Percentiles rank a stretch among this genome's conserved stretches.
Evolutionary conservation across 2,888 invertebrate genomes (phyloP).

Genomic region (Eudemis profundana): DNA sequence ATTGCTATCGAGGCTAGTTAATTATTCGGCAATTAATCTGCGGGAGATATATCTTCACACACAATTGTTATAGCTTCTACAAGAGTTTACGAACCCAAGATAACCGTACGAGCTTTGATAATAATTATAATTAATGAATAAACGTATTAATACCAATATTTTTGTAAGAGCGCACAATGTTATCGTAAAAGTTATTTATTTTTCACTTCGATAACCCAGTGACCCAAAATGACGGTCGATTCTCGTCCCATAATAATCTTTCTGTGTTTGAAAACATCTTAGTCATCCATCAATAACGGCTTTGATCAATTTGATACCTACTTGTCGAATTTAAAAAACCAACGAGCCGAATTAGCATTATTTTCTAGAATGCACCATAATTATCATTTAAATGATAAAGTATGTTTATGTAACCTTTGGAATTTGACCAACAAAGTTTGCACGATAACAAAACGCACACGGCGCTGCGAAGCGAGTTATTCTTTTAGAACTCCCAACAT

Average conservation of each 20-base stretch:
- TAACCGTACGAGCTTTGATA: slow-evolving; percentile 22
- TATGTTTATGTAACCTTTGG: slow-evolving; percentile 26
- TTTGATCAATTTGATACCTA: slow-evolving; percentile 12
- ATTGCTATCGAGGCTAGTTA: slow-evolving; percentile 5
- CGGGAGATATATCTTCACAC: slow-evolving; percentile 15
- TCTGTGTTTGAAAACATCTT: slow-evolving; percentile 32
- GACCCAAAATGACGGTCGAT: slow-evolving; percentile 23
- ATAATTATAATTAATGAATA: slow-evolving; percentile 31
- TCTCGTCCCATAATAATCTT: slow-evolving; percentile 18
- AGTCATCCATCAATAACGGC: slow-evolving; percentile 26
- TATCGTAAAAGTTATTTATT: slow-evolving; percentile 32
- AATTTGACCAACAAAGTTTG: slow-evolving; percentile 9
- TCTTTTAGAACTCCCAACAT: slow-evolving; percentile 20
- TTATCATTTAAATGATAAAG: neutral
- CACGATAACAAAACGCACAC: slow-evolving; percentile 20
- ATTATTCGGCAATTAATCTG: slow-evolving; percentile 21
- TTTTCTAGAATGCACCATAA: slow-evolving; percentile 11
- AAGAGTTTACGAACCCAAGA: slow-evolving; percentile 28
- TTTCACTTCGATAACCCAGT: slow-evolving; percentile 33
- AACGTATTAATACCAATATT: slow-evolving; percentile 25
- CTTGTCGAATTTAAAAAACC: neutral
- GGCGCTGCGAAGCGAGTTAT: slow-evolving; percentile 9
- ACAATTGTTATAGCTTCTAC: slow-evolving; percentile 14
- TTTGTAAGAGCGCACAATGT: slow-evolving; percentile 26
- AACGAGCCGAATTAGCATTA: too few relatives aligned